Percentiles rank a stretch among this genome's conserved stretches.
Conservation (phyloP, 2,888 invertebrate species). For the Scaeva pyrastri region DNA sequence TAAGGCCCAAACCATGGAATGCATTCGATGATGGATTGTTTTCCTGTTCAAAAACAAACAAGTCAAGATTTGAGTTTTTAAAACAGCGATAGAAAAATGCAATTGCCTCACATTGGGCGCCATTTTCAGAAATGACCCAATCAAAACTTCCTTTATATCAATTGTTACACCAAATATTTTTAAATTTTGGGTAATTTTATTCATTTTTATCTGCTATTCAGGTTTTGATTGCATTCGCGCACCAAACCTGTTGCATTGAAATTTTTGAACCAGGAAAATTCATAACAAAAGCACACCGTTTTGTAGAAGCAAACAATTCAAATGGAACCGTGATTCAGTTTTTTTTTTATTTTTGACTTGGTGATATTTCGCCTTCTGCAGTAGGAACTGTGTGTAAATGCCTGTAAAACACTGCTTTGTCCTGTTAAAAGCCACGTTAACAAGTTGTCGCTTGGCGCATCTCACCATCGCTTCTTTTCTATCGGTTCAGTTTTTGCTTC, state of each 20-base stretch:
- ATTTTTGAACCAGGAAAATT: not conserved
- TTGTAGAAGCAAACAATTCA: slow-evolving; percentile 14
- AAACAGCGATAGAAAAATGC: not conserved
- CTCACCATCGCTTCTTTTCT: slow-evolving; percentile 46
- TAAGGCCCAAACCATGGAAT: slow-evolving; percentile 49
- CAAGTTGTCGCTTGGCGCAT: slow-evolving; percentile 69
- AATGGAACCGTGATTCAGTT: slow-evolving; percentile 40
- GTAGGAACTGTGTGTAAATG: slow-evolving; percentile 53
- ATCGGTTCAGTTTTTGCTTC: slow-evolving; percentile 36
- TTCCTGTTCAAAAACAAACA: too few relatives aligned
- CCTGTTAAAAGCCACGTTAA: slow-evolving; percentile 72
- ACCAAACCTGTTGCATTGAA: not conserved
- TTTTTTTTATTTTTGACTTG: not conserved
- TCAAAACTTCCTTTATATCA: not conserved
- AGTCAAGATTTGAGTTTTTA: too few relatives aligned
- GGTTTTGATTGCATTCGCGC: not conserved
- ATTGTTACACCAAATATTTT: too few relatives aligned
- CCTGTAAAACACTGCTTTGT: slow-evolving; percentile 53
- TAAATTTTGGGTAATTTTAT: not conserved
- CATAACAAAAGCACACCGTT: slow-evolving; percentile 20
- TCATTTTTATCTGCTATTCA: not conserved
- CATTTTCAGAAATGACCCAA: not conserved
- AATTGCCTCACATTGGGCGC: slow-evolving; percentile 12
- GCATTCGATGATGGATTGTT: slow-evolving; percentile 29
- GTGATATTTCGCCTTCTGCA: slow-evolving; percentile 42